Conservation (phyloP, 1,140 invertebrate genomes). For the Drosophila tani region DNA sequence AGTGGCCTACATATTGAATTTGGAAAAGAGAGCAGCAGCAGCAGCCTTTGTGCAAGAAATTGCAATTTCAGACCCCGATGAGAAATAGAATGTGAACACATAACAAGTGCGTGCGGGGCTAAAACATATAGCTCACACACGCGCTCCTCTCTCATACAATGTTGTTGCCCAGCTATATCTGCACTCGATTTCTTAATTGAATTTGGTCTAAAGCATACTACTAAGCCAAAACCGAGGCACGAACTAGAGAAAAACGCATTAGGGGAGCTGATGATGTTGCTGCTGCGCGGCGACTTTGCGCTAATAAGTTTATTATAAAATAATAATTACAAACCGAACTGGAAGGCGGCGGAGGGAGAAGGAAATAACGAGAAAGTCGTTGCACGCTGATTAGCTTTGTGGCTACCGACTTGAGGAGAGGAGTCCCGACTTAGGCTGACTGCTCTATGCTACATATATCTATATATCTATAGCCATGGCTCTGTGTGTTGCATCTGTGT, state of each 20-base stretch:
- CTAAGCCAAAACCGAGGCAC: slow-evolving; percentile 33
- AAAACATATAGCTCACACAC: slow-evolving; percentile 44
- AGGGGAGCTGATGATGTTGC: slow-evolving; percentile 19
- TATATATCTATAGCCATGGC: slow-evolving; percentile 8
- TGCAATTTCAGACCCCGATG: slow-evolving; percentile 60
- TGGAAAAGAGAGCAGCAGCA: slow-evolving; percentile 14
- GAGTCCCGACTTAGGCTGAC: slow-evolving; percentile 12
- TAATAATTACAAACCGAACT: slow-evolving; percentile 71
- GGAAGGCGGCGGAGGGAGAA: slow-evolving; percentile 15
- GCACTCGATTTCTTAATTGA: slow-evolving; percentile 76
- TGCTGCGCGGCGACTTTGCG: slow-evolving; percentile 29
- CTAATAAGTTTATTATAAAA: slow-evolving; percentile 83
- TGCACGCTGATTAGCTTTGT: slow-evolving; percentile 82
- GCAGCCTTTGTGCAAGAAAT: neutral
- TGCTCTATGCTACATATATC: neutral
- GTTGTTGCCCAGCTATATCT: slow-evolving; percentile 10
- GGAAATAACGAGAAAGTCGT: slow-evolving; percentile 78
- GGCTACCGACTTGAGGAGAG: slow-evolving; percentile 37
- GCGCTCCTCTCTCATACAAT: slow-evolving; percentile 8
- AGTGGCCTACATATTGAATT: slow-evolving; percentile 21
- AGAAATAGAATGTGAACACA: slow-evolving; percentile 79
- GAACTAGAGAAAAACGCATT: slow-evolving; percentile 54
- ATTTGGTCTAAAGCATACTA: slow-evolving; percentile 58
- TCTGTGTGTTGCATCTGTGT: slow-evolving; percentile 17
- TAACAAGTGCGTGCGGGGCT: slow-evolving; percentile 55